Evolutionary conservation across 2,888 invertebrate species (phyloP), one percentile per base, ranked within the genome.

Genomic region (Cyrtodaria siliqua): DNA sequence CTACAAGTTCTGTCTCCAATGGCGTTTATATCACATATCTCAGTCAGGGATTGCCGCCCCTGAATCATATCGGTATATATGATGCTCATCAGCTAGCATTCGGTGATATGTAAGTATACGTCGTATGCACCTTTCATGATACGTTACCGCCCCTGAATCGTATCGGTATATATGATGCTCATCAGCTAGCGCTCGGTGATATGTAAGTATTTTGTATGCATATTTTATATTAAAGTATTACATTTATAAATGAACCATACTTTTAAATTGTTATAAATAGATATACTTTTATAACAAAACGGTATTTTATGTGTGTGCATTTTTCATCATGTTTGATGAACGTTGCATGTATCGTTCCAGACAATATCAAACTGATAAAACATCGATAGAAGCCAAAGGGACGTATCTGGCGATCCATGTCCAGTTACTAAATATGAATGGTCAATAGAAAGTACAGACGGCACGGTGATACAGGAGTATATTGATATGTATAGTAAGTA

Each of bases 21-120:
- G 87, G 89, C 29, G 83, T 89, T 1, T 87, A 84, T 71, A 68
- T 89, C 57, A 88, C 89, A 0, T 86, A 86, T 63, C 74, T 89
- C 27, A 86, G 87, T 64, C 86, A 86, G 42, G 88, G 87, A 0
- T 60, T 83, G 44, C 50, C 70, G 16, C 84, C 88, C 0, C 74
- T 85, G 20, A 50, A 55, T n/a, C 80, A 64, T 50, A 60, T 87
- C 26, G 82, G 76, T 8, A 70, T 88, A 6, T 44, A 20, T 16
- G 89, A 89, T 71, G 68, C 81, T 0, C 74, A 85, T 53, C 75
- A 64, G 27, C 67, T 62, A 12, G 52, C 77, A 0, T 52, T 81
- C 29, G 79, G 77, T 47, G 87, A 89, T 56, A 60, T 85, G 87
- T 89, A 75, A 81, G 87, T 38, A 44, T 33, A n/a, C n/a, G 4